These are phyloP conservation scores for Tinea semifulvella DNA, from an alignment of 2,888 invertebrate genomes.

Conservation along the genomic window DNA sequence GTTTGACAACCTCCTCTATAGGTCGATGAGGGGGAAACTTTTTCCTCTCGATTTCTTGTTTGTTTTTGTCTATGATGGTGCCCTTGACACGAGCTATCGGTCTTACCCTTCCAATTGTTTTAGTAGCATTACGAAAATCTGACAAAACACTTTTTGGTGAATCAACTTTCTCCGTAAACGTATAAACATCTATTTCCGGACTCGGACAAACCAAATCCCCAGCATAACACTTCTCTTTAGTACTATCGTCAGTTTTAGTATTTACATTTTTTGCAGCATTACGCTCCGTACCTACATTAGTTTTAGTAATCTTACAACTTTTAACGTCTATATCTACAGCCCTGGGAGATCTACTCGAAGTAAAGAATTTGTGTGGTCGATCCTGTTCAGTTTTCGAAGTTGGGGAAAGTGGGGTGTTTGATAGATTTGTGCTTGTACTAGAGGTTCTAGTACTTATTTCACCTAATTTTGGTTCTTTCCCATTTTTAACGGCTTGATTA, in stretches of 20 bases:
- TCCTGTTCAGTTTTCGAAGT: conserved; percentile 40
- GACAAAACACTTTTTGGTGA: conserved; percentile 57
- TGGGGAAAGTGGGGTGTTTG: neutral
- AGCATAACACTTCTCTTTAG: conserved; percentile 37
- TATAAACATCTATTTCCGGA: conserved; percentile 56
- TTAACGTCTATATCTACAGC: conserved; percentile 57
- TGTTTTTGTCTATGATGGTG: conserved; percentile 50
- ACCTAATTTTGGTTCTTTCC: neutral
- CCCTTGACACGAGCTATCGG: conserved; percentile 62
- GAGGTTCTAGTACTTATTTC: neutral
- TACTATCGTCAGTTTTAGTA: conserved; percentile 39
- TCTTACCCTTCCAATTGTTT: conserved; percentile 52
- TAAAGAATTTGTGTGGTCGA: conserved; percentile 57
- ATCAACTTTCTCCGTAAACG: conserved; percentile 58
- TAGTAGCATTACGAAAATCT: conserved; percentile 47
- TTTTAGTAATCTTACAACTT: conserved; percentile 55
- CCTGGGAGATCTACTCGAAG: conserved; percentile 49
- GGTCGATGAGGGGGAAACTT: conserved; percentile 57
- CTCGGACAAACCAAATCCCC: conserved; percentile 49
- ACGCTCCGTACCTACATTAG: conserved; percentile 54
- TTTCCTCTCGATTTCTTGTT: conserved; percentile 50
- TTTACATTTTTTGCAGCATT: conserved; percentile 45
- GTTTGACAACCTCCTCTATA: conserved; percentile 59
- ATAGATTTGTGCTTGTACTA: conserved; percentile 3
- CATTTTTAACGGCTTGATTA: neutral